Evolutionary conservation across 2,797 vertebrate species (phyloP).

Genomic region (Aplochiton taeniatus): DNA sequence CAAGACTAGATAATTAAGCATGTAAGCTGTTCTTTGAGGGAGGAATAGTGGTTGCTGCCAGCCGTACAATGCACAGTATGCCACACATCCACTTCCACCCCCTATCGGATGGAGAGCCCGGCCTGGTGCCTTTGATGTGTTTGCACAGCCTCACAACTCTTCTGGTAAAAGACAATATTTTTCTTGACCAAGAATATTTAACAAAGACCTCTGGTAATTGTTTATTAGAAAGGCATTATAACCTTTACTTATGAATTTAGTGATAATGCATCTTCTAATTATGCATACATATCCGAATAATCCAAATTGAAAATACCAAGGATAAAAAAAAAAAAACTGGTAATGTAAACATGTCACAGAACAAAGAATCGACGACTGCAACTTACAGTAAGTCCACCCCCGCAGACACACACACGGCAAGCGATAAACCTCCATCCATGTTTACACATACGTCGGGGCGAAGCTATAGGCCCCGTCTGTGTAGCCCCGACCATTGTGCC

Average conservation of each 20-base stretch:
- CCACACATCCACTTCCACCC: constrained; percentile 73
- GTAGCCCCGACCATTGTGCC: constrained; percentile 82
- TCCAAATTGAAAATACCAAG: background rate
- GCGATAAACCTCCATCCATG: constrained; percentile 38
- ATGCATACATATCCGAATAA: background rate
- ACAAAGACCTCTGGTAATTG: background rate
- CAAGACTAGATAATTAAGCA: constrained; percentile 67
- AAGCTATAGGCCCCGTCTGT: constrained; percentile 60
- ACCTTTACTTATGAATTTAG: background rate
- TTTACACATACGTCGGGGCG: constrained; percentile 56
- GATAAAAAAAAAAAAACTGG: too few relatives aligned
- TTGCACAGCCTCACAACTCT: constrained; percentile 54
- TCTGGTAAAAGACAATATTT: constrained; percentile 45
- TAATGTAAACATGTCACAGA: too few relatives aligned
- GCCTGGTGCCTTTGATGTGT: constrained; percentile 73
- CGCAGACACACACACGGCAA: constrained; percentile 16
- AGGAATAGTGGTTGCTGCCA: constrained; percentile 54
- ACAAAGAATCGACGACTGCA: too few relatives aligned
- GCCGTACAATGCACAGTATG: constrained; percentile 76
- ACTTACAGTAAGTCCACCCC: too few relatives aligned
- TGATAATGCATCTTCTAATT: constrained; percentile 2
- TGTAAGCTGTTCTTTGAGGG: constrained; percentile 64
- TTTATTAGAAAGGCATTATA: background rate
- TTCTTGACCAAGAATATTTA: constrained; percentile 43
- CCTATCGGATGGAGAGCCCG: constrained; percentile 70